Base-by-base conservation (phyloP, 2,797 vertebrate species). In the Choloepus didactylus region DNA sequence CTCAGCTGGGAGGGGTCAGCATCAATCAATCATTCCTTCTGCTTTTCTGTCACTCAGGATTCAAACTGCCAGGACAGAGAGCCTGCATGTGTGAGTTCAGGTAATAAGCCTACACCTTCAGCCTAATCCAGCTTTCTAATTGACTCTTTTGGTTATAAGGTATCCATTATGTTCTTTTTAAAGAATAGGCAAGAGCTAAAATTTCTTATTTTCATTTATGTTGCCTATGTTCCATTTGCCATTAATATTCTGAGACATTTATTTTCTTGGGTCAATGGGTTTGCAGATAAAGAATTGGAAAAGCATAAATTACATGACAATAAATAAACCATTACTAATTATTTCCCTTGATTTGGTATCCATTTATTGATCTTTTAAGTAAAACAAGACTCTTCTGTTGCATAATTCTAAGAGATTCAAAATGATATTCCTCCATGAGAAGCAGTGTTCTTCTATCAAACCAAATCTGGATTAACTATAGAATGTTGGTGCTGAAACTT, bases 331-430 rank as follows among this genome's bases (percentile, higher is more conserved):
- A 35, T 70, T 92, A 54, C n/a, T 81, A 72, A 83, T 56, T 75
- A 83, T 62, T 93, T 88, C 46, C 86, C 62, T n/a, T 93, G 73
- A 93, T 51, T 62, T 90, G 54, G 35, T 95, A 81, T 89, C 95
- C 88, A 87, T 49, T 72, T 85, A 85, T 41, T 96, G 84, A 62
- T 76, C 44, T 88, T 44, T 72, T 46, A 89, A 90, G 15, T 51
- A 83, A 96, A 94, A 81, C 5, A 16, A 69, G 12, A 64, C 10
- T 69, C 96, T 95, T 86, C 54, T 83, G 46, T 38, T 56, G 75
- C 31, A 54, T 21, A 35, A 35, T 79, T 56, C 31, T 9, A 77
- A n/a, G 27, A 92, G 19, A 59, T 77, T 84, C 59, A 29, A 41
- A 79, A 76, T 3, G 21, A 6, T 46, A 15, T 15, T 56, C 29